Conservation (phyloP, 2,888 invertebrate genomes). For the Podabrus alpinus region DNA sequence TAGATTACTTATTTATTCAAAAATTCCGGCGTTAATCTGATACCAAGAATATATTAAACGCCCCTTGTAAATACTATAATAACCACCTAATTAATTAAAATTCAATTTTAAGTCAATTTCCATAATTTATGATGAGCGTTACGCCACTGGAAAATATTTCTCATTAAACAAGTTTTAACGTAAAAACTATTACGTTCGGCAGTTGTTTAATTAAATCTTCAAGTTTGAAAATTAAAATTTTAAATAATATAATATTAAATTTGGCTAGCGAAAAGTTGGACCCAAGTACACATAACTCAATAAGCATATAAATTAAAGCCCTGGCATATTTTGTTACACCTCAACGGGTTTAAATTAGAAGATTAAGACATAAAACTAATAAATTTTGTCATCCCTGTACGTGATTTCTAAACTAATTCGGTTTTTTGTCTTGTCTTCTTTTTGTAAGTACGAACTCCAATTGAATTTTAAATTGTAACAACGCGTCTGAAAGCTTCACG, state of each 20-base stretch:
- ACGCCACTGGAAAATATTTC: neutral
- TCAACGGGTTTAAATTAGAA: neutral
- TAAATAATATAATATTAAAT: neutral
- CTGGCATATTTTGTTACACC: neutral
- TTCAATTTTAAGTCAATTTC: too few relatives aligned
- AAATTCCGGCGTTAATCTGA: too few relatives aligned
- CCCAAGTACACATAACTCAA: neutral
- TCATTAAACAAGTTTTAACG: neutral
- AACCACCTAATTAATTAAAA: too few relatives aligned
- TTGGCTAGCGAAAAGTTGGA: neutral
- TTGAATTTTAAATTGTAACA: conserved; percentile 19
- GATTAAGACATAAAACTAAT: conserved; percentile 28
- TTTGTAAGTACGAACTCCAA: conserved; percentile 10
- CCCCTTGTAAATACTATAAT: too few relatives aligned
- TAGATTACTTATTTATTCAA: too few relatives aligned
- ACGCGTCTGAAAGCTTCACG: neutral
- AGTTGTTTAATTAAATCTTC: neutral
- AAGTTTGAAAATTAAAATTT: neutral
- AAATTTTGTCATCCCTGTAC: conserved; percentile 17
- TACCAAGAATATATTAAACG: too few relatives aligned
- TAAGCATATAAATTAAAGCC: neutral
- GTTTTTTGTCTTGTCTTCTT: conserved; percentile 8
- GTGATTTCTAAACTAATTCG: conserved; percentile 25
- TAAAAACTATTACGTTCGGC: neutral
- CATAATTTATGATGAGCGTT: neutral